A percentile compares a stretch with the other conserved stretches of the same genome.
Conservation (phyloP, 2,113 vertebrate genomes). For the Oncorhynchus tshawytscha region DNA sequence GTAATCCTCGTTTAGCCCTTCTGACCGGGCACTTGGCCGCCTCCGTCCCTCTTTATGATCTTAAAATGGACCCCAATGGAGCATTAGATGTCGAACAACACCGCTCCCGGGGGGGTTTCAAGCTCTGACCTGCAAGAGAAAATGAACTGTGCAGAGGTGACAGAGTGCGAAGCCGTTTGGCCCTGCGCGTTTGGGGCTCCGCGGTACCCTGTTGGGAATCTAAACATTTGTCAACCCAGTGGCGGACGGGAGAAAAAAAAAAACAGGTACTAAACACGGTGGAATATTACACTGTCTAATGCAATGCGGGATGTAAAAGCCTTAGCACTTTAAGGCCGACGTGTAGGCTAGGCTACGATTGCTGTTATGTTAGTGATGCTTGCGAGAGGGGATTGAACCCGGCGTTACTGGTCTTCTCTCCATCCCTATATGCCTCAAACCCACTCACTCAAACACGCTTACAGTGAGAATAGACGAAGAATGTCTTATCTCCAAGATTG, state of each 20-base stretch:
- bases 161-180: constrained; percentile 46
- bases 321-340: background rate
- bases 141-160: constrained; percentile 26
- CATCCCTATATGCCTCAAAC: too few species aligned
- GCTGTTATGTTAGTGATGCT: constrained; percentile 17
- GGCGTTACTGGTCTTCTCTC: too few species aligned
- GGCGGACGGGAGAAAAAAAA: constrained; percentile 31
- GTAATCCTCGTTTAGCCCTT: constrained; percentile 47
- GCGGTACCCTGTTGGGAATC: constrained; percentile 29
- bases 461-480: too few species aligned
- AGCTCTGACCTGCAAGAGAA: constrained; percentile 20
- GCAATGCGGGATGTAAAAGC: constrained; percentile 38
- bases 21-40: constrained; percentile 29
- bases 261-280: constrained; percentile 48
- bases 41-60: constrained; percentile 60
- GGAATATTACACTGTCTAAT: constrained; percentile 39
- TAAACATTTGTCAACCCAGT: constrained; percentile 46
- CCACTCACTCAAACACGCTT: too few species aligned
- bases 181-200: constrained; percentile 19
- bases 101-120: constrained; percentile 32
- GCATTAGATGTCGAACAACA: constrained; percentile 47
- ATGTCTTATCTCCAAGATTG: too few species aligned
- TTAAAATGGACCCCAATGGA: constrained; percentile 57
- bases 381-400: too few species aligned
- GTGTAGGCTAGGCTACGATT: constrained; percentile 7